Evolutionary conservation across 2,888 invertebrate genomes (phyloP), one percentile per base, ranked within the genome.

Genomic region (Cephonodes hylas): DNA sequence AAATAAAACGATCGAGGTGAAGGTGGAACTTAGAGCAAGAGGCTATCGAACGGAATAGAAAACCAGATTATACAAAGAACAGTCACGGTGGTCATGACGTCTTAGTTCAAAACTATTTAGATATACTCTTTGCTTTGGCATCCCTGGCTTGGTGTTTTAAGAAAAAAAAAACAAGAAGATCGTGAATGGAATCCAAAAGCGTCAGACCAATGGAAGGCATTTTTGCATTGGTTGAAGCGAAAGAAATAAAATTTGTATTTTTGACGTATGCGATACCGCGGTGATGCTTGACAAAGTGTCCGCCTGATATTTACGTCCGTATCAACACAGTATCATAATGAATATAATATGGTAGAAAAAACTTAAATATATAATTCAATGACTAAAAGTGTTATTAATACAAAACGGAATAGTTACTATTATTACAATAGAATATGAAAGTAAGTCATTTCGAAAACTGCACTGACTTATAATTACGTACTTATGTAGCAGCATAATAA

Each of bases 1-100:
- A 71, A 71, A 71, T 75, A 76, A 75, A 77, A 71, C 68, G 71
- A 77, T 65, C 71, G 79, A 81, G 84, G 85, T 88, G 86, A 86
- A 85, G 80, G 85, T 86, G 83, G 85, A 87, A 83, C 72, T 73
- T 77, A 71, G 77, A 73, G 73, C 71, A 72, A 72, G 73, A 73
- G 76, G 75, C 75, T 83, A 83, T 85, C 75, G 83, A 85, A 83
- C 82, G 79, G 70, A 68, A 68, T 57, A 61, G 42, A 72, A 70
- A 73, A 73, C 66, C 66, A 48, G 53, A 62, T 25, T 57, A 27
- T 53, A 53, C 31, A 27, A 53, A 53, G 53, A 53, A 53, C 53
- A 53, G 10, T 18, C 53, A 53, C 53, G 18, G 27, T 53, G 53
- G 31, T 31, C 53, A 53, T 53, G 53, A 10, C 4, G 27, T 10